Evolutionary conservation across 2,113 vertebrate species (phyloP).

Genomic region (Chauna torquata): DNA sequence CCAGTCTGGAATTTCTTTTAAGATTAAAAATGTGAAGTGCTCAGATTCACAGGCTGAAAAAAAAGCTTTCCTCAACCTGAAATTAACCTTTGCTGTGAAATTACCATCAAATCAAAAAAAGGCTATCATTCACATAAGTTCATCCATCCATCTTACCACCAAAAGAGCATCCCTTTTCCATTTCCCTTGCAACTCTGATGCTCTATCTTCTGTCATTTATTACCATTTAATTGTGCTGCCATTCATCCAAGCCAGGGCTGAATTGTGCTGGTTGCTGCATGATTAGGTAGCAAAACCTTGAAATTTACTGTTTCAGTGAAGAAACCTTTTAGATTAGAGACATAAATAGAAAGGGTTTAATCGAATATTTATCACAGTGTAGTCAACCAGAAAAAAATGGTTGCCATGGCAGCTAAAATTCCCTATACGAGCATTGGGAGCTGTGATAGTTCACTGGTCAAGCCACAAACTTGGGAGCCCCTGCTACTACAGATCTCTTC

Average conservation of each 20-base stretch:
- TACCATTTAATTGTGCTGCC: not conserved
- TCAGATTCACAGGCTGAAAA: not conserved
- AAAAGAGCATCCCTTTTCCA: not conserved
- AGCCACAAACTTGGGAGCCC: not conserved
- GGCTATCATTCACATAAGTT: not conserved
- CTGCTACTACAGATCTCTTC: not conserved
- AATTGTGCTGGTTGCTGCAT: not conserved
- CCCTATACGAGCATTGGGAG: not conserved
- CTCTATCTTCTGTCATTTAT: not conserved
- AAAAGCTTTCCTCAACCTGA: not conserved
- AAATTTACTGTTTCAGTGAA: slow-evolving; percentile 12
- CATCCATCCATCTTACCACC: not conserved
- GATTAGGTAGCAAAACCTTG: not conserved
- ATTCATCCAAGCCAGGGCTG: not conserved
- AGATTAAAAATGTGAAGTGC: not conserved
- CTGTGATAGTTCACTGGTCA: not conserved
- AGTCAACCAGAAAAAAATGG: not conserved
- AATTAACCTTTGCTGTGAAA: not conserved
- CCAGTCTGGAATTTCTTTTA: not conserved
- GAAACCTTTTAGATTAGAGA: not conserved
- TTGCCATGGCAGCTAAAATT: slow-evolving; percentile 27
- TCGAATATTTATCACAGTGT: not conserved
- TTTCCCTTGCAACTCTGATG: not conserved
- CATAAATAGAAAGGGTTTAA: slow-evolving; percentile 17
- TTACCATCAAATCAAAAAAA: not conserved